Conservation (phyloP, 2,888 invertebrate species). For the Herminia tarsipennalis region DNA sequence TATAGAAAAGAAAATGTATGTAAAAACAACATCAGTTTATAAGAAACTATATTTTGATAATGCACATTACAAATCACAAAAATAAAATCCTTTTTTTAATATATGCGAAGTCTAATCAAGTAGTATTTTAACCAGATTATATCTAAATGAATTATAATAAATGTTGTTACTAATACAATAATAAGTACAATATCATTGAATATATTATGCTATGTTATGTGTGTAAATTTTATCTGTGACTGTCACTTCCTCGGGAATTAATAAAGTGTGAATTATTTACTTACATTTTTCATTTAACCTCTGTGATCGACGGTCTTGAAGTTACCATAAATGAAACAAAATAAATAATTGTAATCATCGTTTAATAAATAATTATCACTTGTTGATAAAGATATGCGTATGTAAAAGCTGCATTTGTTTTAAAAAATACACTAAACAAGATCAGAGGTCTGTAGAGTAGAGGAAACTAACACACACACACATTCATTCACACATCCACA, state of each 20-base stretch:
- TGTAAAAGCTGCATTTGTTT: conserved; percentile 51
- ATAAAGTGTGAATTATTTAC: conserved; percentile 2
- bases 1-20: too few species aligned
- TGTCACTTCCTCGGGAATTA: conserved; percentile 15
- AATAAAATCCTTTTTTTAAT: too few species aligned
- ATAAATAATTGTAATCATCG: conserved; percentile 36
- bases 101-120: too few species aligned
- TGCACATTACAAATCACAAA: too few species aligned
- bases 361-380: conserved; percentile 64
- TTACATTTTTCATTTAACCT: neutral
- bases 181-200: neutral
- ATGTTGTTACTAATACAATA: neutral
- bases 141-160: neutral
- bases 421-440: conserved; percentile 42
- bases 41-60: too few species aligned
- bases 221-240: conserved; percentile 6
- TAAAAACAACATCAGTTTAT: too few species aligned
- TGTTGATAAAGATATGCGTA: conserved; percentile 59
- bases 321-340: conserved; percentile 23
- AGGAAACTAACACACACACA: conserved; percentile 16
- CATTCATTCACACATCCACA: conserved; percentile 7
- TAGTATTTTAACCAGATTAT: neutral
- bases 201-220: conserved; percentile 1
- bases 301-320: neutral
- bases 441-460: conserved; percentile 25